Conservation (phyloP, 2,888 invertebrate genomes). For the Diaprepes abbreviatus region DNA sequence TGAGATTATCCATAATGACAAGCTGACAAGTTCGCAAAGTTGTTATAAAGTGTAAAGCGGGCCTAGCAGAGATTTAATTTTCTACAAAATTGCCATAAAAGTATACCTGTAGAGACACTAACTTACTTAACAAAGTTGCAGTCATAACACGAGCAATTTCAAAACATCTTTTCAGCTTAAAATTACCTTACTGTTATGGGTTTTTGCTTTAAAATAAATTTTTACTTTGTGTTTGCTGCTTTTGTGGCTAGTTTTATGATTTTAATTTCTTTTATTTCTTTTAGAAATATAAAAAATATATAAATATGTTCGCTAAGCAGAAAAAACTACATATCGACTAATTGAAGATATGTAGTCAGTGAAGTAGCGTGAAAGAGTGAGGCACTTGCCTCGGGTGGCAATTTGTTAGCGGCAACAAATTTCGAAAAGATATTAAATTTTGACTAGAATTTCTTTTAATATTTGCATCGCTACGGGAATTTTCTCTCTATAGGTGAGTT, state of each 20-base stretch:
- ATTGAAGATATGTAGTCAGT: too few relatives aligned
- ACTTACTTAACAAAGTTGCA: conserved; percentile 57
- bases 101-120: conserved; percentile 62
- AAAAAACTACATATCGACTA: too few relatives aligned
- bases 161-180: conserved; percentile 5
- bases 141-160: conserved; percentile 9
- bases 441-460: too few relatives aligned
- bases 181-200: conserved; percentile 7
- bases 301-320: too few relatives aligned
- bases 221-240: not conserved
- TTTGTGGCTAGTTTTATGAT: not conserved
- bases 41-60: conserved; percentile 54
- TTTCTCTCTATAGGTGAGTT: too few relatives aligned
- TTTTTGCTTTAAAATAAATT: conserved; percentile 1
- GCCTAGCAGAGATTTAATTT: conserved; percentile 61
- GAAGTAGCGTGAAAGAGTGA: too few relatives aligned
- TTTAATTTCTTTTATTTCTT: too few relatives aligned
- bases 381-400: too few relatives aligned
- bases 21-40: conserved; percentile 54
- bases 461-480: too few relatives aligned
- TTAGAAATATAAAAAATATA: too few relatives aligned
- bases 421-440: too few relatives aligned
- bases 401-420: too few relatives aligned
- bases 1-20: conserved; percentile 43
- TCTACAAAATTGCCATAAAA: conserved; percentile 62